These are phyloP conservation scores for Chloroceryle amazona DNA, from an alignment of 2,797 vertebrate species.

Conservation along the genomic window DNA sequence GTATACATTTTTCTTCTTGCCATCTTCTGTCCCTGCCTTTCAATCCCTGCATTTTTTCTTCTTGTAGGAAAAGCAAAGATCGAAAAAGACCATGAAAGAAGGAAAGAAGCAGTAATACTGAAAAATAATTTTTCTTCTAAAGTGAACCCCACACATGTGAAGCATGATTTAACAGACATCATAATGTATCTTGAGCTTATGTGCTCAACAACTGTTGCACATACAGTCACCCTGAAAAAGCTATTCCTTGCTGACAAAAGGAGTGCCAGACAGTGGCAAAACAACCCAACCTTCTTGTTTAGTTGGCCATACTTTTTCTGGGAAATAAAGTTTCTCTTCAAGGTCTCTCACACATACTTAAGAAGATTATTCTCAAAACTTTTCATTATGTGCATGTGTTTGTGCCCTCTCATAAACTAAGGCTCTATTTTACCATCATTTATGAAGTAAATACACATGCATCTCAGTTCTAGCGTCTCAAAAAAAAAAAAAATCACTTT, in stretches of 20 bases:
- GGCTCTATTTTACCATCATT: not conserved
- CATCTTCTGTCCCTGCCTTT: not conserved
- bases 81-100: not conserved
- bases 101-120: not conserved
- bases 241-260: not conserved
- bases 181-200: not conserved
- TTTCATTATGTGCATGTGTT: not conserved
- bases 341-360: not conserved
- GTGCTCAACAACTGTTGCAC: not conserved
- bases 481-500: not conserved
- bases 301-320: not conserved
- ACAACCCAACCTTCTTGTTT: not conserved
- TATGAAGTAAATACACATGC: not conserved
- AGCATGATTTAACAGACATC: not conserved
- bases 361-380: not conserved
- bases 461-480: not conserved
- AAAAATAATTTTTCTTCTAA: not conserved
- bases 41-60: not conserved
- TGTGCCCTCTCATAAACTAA: not conserved
- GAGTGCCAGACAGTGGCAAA: not conserved
- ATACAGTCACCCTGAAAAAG: not conserved
- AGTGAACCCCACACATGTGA: not conserved
- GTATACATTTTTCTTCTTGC: not conserved
- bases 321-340: not conserved
- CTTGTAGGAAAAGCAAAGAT: not conserved